A percentile compares a stretch with the other conserved stretches of the same genome.
These are phyloP conservation scores for Luperina testacea DNA, from an alignment of 2,888 invertebrate species.

Conservation along the genomic window DNA sequence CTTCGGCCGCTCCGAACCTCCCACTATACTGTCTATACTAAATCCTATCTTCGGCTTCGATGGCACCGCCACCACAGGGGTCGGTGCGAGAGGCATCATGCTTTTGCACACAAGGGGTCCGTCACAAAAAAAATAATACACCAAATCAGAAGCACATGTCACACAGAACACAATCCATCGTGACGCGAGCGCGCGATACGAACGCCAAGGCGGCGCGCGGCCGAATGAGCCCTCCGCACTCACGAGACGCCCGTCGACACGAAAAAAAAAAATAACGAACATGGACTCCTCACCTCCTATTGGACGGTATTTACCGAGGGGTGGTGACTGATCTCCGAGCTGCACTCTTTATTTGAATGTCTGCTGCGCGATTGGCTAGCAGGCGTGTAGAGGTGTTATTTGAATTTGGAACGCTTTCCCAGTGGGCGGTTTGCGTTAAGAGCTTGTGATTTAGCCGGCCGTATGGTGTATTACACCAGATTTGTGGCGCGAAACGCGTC, in stretches of 20 bases:
- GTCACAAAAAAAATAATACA: slow-evolving; percentile 82
- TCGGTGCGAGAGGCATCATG: slow-evolving; percentile 99
- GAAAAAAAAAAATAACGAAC: slow-evolving; percentile 83
- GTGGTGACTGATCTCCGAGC: slow-evolving; percentile 75
- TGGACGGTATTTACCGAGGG: slow-evolving; percentile 78
- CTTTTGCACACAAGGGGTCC: slow-evolving; percentile 87
- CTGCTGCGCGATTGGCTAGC: slow-evolving; percentile 77
- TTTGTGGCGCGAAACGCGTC: slow-evolving; percentile 73
- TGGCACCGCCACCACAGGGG: slow-evolving; percentile 97
- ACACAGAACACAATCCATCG: slow-evolving; percentile 89
- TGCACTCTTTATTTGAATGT: slow-evolving; percentile 80
- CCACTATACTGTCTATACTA: slow-evolving; percentile 98
- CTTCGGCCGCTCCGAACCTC: slow-evolving; percentile 90
- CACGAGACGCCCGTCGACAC: slow-evolving; percentile 76
- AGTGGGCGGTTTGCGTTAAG: slow-evolving; percentile 83
- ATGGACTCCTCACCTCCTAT: slow-evolving; percentile 82
- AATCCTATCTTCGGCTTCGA: slow-evolving; percentile 98
- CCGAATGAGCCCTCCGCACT: slow-evolving; percentile 83
- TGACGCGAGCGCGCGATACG: slow-evolving; percentile 87
- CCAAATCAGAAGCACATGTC: slow-evolving; percentile 87
- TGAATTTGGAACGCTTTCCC: slow-evolving; percentile 84
- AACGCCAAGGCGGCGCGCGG: slow-evolving; percentile 89
- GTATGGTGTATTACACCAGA: slow-evolving; percentile 80
- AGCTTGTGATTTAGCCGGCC: slow-evolving; percentile 85
- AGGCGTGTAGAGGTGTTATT: slow-evolving; percentile 81